These are phyloP conservation scores for Spizella passerina DNA, from an alignment of 2,797 vertebrate genomes.

Conservation along the genomic window DNA sequence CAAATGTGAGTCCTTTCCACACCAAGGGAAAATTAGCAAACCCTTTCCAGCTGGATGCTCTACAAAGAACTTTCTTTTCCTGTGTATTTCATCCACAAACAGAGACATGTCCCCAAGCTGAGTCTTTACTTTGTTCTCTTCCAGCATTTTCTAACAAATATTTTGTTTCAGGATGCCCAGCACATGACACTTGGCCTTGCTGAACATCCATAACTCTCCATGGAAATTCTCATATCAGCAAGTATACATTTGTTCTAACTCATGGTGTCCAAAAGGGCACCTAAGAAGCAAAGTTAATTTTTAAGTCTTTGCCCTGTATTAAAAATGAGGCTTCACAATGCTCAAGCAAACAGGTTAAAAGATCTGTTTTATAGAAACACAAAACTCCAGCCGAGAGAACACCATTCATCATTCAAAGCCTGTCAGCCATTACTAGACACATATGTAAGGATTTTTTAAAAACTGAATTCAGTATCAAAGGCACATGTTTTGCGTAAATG, in stretches of 20 bases:
- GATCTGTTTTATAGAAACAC: background rate
- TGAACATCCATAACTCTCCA: background rate
- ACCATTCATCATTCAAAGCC: background rate
- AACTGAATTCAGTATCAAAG: background rate
- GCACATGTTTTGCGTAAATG: background rate
- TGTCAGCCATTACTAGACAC: background rate
- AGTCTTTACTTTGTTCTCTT: background rate
- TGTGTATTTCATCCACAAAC: background rate
- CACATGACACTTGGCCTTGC: background rate
- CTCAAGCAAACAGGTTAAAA: background rate
- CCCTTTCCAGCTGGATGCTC: background rate
- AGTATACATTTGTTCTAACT: background rate
- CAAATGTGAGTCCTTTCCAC: rapidly evolving
- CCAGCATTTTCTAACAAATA: background rate
- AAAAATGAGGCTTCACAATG: background rate
- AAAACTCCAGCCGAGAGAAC: background rate
- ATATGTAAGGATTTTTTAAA: background rate
- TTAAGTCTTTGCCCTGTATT: background rate
- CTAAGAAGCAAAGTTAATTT: background rate
- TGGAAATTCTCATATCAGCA: background rate
- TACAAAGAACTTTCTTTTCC: background rate
- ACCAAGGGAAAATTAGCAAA: background rate
- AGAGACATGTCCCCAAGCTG: background rate
- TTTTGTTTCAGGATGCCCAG: background rate
- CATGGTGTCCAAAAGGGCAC: background rate